phyloP scores from a whole-genome alignment of 1,140 invertebrate species.

The Melanaphis sacchari region DNA sequence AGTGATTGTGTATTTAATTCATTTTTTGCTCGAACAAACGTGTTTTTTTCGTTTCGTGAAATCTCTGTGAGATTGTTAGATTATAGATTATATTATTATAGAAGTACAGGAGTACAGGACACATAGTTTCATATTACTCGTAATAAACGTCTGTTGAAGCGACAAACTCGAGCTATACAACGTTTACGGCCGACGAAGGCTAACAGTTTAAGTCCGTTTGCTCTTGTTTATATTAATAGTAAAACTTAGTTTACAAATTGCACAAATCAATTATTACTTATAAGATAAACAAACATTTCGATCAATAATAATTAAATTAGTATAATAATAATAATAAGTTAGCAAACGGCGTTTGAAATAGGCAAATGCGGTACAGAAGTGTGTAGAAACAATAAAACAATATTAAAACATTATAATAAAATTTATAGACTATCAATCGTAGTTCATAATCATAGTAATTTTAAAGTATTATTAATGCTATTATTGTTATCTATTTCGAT shows the following conservation, averaged over 20 bases:
- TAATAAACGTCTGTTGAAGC: not conserved
- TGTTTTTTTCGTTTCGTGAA: not conserved
- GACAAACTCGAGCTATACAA: not conserved
- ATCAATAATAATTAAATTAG: not conserved
- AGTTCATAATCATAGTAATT: not conserved
- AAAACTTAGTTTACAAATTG: not conserved
- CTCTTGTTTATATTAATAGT: slow-evolving; percentile 1
- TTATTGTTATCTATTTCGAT: not conserved
- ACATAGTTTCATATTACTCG: not conserved
- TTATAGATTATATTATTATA: not conserved
- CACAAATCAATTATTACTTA: not conserved
- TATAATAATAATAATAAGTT: not conserved
- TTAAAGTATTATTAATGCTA: not conserved
- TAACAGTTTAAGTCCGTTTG: not conserved
- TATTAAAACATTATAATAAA: too few species aligned
- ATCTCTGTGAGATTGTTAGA: not conserved
- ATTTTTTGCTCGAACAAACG: not conserved
- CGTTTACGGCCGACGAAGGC: not conserved
- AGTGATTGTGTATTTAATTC: not conserved
- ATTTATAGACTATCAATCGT: not conserved
- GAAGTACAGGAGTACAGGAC: not conserved
- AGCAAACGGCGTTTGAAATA: not conserved
- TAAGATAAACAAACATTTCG: not conserved
- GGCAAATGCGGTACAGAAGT: not conserved
- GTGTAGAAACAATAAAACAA: not conserved